Conservation (phyloP, 2,797 vertebrate genomes). For the Caiman crocodilus region DNA sequence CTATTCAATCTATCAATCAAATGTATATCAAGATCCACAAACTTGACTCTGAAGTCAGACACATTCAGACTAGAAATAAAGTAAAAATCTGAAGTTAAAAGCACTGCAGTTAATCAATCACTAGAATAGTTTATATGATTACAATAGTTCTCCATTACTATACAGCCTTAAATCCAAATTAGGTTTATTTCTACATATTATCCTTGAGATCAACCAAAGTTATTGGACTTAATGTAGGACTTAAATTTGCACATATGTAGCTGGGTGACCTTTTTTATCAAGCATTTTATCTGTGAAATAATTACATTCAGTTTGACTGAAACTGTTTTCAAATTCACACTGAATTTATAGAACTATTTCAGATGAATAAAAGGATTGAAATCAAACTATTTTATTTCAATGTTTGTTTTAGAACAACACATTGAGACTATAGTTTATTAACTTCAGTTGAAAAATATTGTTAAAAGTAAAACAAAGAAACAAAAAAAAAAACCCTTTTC, state of each 20-base stretch:
- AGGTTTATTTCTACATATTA: neutral
- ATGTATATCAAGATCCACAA: neutral
- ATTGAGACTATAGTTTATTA: too few species aligned
- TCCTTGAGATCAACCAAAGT: neutral
- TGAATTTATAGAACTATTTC: neutral
- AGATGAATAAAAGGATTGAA: neutral
- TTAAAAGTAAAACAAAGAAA: too few species aligned
- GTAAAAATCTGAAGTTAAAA: neutral
- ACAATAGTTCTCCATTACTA: neutral
- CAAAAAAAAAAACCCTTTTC: too few species aligned
- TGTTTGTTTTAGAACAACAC: neutral
- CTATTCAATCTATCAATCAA: neutral
- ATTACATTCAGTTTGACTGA: neutral
- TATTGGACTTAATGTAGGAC: neutral
- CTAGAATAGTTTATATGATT: neutral
- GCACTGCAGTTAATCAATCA: neutral
- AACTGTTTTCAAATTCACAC: neutral
- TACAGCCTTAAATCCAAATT: neutral
- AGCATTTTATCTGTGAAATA: constrained; percentile 35
- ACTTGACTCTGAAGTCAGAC: neutral
- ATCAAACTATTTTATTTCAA: neutral
- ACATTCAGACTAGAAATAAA: neutral
- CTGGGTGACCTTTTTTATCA: neutral
- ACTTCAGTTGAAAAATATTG: too few species aligned
- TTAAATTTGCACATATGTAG: neutral